phyloP scores from a whole-genome alignment of 2,797 vertebrate genomes.

The Melanotaenia maccullochi region DNA sequence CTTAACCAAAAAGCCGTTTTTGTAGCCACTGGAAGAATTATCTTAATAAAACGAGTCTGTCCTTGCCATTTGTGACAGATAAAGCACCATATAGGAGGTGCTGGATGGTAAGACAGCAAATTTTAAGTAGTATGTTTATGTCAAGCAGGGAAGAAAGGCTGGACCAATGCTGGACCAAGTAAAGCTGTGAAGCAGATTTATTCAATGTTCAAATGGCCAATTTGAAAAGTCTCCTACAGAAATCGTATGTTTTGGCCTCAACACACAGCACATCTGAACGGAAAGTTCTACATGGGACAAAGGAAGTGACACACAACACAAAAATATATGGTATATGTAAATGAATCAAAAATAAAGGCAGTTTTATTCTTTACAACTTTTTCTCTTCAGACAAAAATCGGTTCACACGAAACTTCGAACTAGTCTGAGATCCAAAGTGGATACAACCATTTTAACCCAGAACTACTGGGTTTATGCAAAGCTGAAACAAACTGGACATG shows the following conservation, averaged over 20 bases:
- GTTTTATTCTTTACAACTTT: conserved; percentile 5
- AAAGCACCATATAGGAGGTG: conserved; percentile 11
- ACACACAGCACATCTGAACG: conserved; percentile 14
- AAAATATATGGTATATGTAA: background rate
- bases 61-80: conserved; percentile 11
- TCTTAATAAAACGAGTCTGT: conserved; percentile 10
- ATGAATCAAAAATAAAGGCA: conserved; percentile 9
- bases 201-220: conserved; percentile 3
- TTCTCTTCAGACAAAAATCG: background rate
- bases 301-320: conserved; percentile 25
- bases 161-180: background rate
- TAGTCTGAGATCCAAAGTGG: background rate
- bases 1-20: background rate
- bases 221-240: conserved; percentile 25
- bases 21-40: conserved; percentile 2
- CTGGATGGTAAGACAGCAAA: conserved; percentile 11
- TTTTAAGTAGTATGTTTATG: conserved; percentile 25
- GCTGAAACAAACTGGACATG: background rate
- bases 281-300: conserved; percentile 20
- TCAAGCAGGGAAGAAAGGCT: background rate
- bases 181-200: conserved; percentile 8
- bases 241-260: conserved; percentile 46
- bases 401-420: background rate
- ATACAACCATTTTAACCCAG: conserved; percentile 7
- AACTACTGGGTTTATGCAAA: background rate